Conservation (phyloP, 2,113 vertebrate genomes). For the Sialia sialis region DNA sequence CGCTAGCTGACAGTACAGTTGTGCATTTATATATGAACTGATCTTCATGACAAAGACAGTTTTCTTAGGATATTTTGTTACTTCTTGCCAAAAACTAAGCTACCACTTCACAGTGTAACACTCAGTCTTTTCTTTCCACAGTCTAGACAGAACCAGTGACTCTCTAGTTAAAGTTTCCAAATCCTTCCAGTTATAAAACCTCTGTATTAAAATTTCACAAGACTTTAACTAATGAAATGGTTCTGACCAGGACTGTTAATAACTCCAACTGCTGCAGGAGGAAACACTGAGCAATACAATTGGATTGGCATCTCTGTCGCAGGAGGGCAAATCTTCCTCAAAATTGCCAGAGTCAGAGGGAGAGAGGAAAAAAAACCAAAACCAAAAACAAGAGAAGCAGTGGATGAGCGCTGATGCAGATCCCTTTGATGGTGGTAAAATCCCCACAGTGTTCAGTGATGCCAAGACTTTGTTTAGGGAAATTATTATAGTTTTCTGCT, state of each 20-base stretch:
- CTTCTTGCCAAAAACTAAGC: background rate
- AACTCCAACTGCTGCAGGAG: background rate
- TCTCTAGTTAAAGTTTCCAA: background rate
- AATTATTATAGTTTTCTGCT: background rate
- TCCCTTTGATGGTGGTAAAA: background rate
- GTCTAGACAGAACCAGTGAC: slow-evolving; percentile 2
- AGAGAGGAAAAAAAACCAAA: background rate
- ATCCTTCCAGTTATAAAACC: background rate
- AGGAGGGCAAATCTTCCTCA: background rate
- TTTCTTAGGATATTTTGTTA: background rate
- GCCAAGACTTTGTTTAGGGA: background rate
- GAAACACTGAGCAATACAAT: background rate
- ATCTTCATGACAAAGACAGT: slow-evolving; percentile 4
- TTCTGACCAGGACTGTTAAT: background rate
- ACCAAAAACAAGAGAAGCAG: background rate
- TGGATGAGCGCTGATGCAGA: background rate
- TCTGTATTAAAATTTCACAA: background rate
- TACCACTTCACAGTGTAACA: background rate
- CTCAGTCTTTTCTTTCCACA: background rate
- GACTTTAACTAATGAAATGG: background rate
- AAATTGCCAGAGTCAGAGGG: background rate
- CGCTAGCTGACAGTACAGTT: background rate
- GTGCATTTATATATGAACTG: background rate
- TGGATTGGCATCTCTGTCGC: background rate
- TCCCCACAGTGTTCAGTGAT: background rate